Evolutionary conservation across 2,888 invertebrate genomes (phyloP), one percentile per base, ranked within the genome.

Genomic region (Drosophila bunnanda): DNA sequence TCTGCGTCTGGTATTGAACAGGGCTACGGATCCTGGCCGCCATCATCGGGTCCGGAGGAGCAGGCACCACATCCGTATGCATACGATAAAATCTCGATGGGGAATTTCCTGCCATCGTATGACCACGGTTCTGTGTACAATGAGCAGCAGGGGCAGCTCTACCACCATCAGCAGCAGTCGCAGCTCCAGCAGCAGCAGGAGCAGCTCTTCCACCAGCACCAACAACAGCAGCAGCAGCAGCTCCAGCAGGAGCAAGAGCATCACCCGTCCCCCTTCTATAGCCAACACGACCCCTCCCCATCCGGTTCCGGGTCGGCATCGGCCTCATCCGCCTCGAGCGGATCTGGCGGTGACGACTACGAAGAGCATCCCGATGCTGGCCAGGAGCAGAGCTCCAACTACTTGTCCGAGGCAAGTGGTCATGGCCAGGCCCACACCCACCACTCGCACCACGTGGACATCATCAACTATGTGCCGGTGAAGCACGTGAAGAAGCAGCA

Each of bases 401-500:
- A 80, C 76, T 77, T 89, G 65, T 70, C 82, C 13, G 88, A 77
- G 17, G 53, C 80, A 20, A 76, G 65, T 56, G 84, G 71, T n/a
- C 65, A 71, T 13, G 74, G 72, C 46, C 53, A 71, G n/a, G 79
- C 68, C 5, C 76, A 76, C 39, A 72, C 46, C 15, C 72, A 72
- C 15, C 68, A 80, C 55, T 61, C 75, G 10, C 78, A 75, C 20
- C 93, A 94, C 59, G 90, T 93, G 44, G 94, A 94, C 70, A 93
- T 94, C 59, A 93, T 94, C 75, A 93, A 93, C 83, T 94, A 94
- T n/a, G 94, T 94, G 4, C 93, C 94, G 38, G 93, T 95, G 56
- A 95, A 95, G 34, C 92, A 94, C 17, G 94, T 95, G 78, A 96
- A 96, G 89, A 96, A 96, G 79, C 94, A 96, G 5, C 95, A 96